These are phyloP conservation scores for Florisuga fusca DNA, from an alignment of 2,797 vertebrate species.

Conservation along the genomic window DNA sequence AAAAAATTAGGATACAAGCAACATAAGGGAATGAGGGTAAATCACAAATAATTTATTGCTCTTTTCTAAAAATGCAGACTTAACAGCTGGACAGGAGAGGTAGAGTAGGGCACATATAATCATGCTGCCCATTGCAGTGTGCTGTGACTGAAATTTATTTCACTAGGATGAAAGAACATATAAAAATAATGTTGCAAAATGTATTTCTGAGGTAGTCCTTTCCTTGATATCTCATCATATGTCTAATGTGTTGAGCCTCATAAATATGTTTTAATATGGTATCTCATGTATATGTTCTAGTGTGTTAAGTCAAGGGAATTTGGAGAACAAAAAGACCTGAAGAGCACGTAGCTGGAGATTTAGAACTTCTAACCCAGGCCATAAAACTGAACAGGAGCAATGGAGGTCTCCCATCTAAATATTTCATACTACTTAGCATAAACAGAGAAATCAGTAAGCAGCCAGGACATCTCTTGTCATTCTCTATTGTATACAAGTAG, in stretches of 20 bases:
- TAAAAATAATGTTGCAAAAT: background rate
- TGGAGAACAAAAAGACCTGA: background rate
- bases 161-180: accelerated
- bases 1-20: background rate
- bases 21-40: background rate
- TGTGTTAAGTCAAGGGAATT: background rate
- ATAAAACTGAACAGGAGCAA: background rate
- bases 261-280: background rate
- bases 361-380: background rate
- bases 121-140: background rate
- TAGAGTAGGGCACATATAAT: background rate
- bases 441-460: background rate
- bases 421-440: background rate
- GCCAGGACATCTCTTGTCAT: background rate
- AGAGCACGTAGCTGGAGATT: background rate
- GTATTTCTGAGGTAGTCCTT: background rate
- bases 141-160: background rate
- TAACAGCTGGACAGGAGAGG: background rate
- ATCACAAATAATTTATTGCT: background rate
- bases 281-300: background rate
- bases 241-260: background rate
- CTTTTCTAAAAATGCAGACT: background rate
- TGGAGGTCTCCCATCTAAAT: background rate
- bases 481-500: background rate
- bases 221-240: background rate